Conservation (phyloP, 2,797 vertebrate species). For the Limosa lapponica region DNA sequence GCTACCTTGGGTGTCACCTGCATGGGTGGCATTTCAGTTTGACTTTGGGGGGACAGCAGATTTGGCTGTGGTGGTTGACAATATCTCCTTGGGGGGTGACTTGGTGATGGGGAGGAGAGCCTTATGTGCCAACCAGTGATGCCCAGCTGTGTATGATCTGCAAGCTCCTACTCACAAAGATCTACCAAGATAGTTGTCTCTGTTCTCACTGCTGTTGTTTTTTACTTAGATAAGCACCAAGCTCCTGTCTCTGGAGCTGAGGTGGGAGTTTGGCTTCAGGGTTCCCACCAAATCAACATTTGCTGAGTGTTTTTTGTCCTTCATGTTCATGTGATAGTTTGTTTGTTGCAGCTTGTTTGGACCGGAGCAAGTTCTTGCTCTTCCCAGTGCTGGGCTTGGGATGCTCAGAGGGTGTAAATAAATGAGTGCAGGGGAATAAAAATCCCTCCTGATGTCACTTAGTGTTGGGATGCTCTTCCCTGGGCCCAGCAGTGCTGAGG, state of each 20-base stretch:
- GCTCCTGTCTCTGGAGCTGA: not conserved
- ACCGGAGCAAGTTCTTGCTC: not conserved
- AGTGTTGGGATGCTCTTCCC: not conserved
- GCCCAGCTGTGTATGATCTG: accelerated
- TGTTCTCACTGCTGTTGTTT: not conserved
- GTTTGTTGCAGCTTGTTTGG: not conserved
- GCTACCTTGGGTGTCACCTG: not conserved
- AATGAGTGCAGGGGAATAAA: not conserved
- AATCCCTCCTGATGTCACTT: not conserved
- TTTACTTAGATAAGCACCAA: not conserved
- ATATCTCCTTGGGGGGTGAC: not conserved
- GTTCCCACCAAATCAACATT: not conserved
- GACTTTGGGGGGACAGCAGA: accelerated
- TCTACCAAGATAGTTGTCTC: not conserved
- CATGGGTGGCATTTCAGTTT: not conserved
- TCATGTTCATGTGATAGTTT: not conserved
- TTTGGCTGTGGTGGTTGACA: not conserved
- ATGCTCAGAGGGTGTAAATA: not conserved
- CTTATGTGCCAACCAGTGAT: not conserved
- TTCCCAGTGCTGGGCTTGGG: not conserved
- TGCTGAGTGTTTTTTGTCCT: not conserved
- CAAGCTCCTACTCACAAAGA: no score
- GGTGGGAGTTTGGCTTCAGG: not conserved
- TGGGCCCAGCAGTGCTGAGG: not conserved
- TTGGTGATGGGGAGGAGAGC: not conserved